Percentiles rank a stretch among this genome's conserved stretches.
These are phyloP conservation scores for Laothoe populi DNA, from an alignment of 2,888 invertebrate species.

Conservation along the genomic window DNA sequence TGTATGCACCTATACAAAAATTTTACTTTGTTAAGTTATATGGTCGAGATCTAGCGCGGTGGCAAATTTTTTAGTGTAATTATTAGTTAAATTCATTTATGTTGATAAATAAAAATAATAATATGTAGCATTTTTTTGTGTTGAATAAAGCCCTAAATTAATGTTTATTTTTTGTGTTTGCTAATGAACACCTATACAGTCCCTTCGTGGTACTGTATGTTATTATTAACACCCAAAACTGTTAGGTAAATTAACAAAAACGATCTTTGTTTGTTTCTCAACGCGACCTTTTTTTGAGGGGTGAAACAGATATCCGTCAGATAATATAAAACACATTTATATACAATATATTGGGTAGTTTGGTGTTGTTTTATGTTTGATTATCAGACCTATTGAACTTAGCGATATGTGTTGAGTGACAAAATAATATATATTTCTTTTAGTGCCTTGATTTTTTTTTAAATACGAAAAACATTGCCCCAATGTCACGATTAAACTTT, in stretches of 20 bases:
- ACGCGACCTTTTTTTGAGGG: constrained; percentile 4
- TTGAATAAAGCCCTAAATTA: no score
- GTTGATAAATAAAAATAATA: no score
- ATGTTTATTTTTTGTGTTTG: neutral
- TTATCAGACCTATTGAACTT: neutral
- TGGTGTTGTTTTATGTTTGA: neutral
- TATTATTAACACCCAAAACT: neutral
- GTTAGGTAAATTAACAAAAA: neutral
- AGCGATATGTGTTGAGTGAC: neutral
- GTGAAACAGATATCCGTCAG: constrained; percentile 10
- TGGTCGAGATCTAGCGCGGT: no score
- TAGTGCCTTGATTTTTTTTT: no score
- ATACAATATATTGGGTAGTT: neutral
- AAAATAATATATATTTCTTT: no score
- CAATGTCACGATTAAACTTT: no score
- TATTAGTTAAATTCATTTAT: no score
- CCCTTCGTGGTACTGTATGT: neutral
- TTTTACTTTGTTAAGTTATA: no score
- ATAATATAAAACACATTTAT: constrained; percentile 2
- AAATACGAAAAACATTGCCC: no score
- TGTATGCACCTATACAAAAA: no score
- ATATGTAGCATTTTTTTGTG: no score
- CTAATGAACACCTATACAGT: neutral
- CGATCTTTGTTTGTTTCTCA: constrained; percentile 10
- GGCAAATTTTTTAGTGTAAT: no score